Conservation (phyloP, 2,888 invertebrate species). For the Ischnus inquisitorius region DNA sequence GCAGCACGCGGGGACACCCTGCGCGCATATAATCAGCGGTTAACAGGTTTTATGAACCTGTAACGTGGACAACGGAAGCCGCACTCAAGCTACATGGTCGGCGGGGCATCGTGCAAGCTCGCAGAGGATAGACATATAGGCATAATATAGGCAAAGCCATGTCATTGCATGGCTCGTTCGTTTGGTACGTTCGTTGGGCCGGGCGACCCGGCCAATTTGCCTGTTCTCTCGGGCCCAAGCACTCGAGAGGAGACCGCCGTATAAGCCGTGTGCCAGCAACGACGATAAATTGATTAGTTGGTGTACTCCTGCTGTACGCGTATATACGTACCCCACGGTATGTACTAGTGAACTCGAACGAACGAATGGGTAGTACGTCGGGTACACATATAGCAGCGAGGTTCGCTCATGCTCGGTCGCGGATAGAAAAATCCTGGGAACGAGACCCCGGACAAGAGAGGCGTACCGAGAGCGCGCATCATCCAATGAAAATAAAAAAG, state of each 20-base stretch:
- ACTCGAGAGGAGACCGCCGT: conserved; percentile 53
- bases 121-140: conserved; percentile 69
- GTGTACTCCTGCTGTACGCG: conserved; percentile 60
- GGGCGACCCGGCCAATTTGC: conserved; percentile 68
- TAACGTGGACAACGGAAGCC: conserved; percentile 84
- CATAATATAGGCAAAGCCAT: conserved; percentile 64
- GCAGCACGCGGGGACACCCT: conserved; percentile 75
- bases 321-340: neutral
- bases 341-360: neutral
- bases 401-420: conserved; percentile 44
- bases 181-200: conserved; percentile 76
- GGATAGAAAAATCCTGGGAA: conserved; percentile 85
- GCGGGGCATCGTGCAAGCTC: conserved; percentile 65
- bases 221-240: conserved; percentile 63
- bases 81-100: conserved; percentile 81
- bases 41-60: conserved; percentile 85
- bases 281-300: conserved; percentile 85
- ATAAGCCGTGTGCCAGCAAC: conserved; percentile 73
- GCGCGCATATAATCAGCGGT: conserved; percentile 80
- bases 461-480: conserved; percentile 72
- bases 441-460: conserved; percentile 78
- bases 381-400: neutral
- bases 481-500: conserved; percentile 85
- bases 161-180: conserved; percentile 74
- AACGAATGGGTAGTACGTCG: conserved; percentile 5